These are phyloP conservation scores for Hemiscyllium ocellatum DNA, from an alignment of 2,113 vertebrate genomes.

Conservation along the genomic window DNA sequence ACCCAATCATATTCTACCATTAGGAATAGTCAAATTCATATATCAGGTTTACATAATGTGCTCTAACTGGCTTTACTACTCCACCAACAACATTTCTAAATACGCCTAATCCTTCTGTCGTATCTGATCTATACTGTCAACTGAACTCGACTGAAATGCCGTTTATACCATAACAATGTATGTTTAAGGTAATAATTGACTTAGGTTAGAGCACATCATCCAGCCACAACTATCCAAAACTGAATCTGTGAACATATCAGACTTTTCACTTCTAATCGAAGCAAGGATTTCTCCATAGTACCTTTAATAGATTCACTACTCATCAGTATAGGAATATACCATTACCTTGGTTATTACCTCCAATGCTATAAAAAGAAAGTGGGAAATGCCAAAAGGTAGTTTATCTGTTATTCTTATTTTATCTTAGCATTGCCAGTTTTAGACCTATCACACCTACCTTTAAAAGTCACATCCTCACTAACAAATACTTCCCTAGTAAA, in stretches of 20 bases:
- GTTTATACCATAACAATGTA: slow-evolving; percentile 2
- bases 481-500: background rate
- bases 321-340: too few relatives aligned
- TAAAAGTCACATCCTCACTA: background rate
- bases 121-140: background rate
- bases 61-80: background rate
- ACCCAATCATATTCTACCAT: background rate
- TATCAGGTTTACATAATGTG: background rate
- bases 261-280: background rate
- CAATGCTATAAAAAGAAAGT: background rate
- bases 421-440: background rate
- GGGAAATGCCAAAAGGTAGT: background rate
- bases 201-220: background rate
- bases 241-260: background rate
- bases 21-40: background rate
- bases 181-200: slow-evolving; percentile 19
- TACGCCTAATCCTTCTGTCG: background rate
- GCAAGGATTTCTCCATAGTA: background rate
- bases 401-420: background rate
- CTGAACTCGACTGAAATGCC: background rate
- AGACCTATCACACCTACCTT: background rate
- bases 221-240: background rate
- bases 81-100: too few relatives aligned
- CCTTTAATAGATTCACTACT: background rate
- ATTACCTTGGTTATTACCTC: too few relatives aligned